These are phyloP conservation scores for Ophonus ardosiacus DNA, from an alignment of 2,888 invertebrate genomes.

Conservation along the genomic window DNA sequence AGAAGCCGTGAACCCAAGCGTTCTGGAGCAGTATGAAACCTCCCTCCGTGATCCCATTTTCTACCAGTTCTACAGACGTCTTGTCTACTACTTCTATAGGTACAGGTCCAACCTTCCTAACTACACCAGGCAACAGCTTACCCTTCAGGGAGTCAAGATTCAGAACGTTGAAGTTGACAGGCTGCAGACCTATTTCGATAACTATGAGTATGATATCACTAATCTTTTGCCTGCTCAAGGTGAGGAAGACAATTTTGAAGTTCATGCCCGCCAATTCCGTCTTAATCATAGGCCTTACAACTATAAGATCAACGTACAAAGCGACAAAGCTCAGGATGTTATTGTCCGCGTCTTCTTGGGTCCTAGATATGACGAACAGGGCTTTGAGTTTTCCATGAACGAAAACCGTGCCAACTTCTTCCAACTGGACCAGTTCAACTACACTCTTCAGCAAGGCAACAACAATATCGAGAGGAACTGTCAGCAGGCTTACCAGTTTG, in stretches of 20 bases:
- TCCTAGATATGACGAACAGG: slow-evolving; percentile 82
- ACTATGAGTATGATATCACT: slow-evolving; percentile 20
- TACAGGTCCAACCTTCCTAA: slow-evolving; percentile 66
- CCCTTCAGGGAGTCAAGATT: slow-evolving; percentile 65
- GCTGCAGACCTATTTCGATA: slow-evolving; percentile 48
- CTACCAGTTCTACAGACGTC: slow-evolving; percentile 39
- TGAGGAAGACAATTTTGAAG: slow-evolving; percentile 6
- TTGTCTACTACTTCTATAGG: slow-evolving; percentile 25
- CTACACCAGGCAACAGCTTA: slow-evolving; percentile 69
- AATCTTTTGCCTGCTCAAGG: neutral
- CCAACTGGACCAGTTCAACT: slow-evolving; percentile 80
- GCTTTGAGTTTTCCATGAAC: slow-evolving; percentile 79
- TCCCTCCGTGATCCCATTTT: slow-evolving; percentile 36
- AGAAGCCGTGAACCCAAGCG: slow-evolving; percentile 76
- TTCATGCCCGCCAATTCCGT: slow-evolving; percentile 75
- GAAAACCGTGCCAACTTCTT: slow-evolving; percentile 81
- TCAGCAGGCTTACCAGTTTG: slow-evolving; percentile 56
- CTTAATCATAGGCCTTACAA: slow-evolving; percentile 83
- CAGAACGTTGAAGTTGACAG: slow-evolving; percentile 68
- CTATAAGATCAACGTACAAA: slow-evolving; percentile 78
- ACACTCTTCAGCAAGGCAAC: slow-evolving; percentile 79
- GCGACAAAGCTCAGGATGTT: slow-evolving; percentile 79
- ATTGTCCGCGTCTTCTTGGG: slow-evolving; percentile 84
- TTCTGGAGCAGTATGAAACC: slow-evolving; percentile 33
- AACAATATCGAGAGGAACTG: slow-evolving; percentile 81